Base-by-base conservation (phyloP, 2,888 invertebrate species). In the Patella ulyssiponensis region DNA sequence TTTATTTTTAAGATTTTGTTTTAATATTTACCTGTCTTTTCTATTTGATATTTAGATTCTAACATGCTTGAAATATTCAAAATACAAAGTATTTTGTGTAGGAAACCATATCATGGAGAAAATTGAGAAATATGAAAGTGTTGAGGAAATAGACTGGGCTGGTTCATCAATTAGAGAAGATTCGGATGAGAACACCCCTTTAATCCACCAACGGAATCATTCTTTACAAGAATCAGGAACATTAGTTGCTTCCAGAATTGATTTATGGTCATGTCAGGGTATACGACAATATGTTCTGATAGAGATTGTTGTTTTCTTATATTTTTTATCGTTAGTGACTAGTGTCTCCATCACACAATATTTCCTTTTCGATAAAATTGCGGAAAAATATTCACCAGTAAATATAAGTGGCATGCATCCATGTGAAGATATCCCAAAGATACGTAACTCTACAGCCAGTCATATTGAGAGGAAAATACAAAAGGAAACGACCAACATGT, bases 401-500 rank as follows among this genome's bases (percentile, higher is more conserved):
- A 76, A 76, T 51, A 44, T 76, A 14, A 71, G 71, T 15, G 53
- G 71, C 56, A 56, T 54, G 44, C n/a, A 54, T 20, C 76, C 76
- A n/a, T 76, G 76, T 71, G 20, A 64, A 11, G 12, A 23, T 20
- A 64, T 64, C 23, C 71, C 54, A n/a, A 71, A 54, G 11, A n/a
- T 44, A 33, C 58, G 44, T 33, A 74, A 74, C 69, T 64, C 64
- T 27, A 64, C 74, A 17, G 74, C 17, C 44, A 71, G 71, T 33
- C 17, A 27, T 15, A 11, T 74, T 12, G 33, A 17, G 33, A 71
- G 71, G 56, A 51, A 54, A 3, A 73, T 81, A 17, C 78, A 81
- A 33, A 58, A 73, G 17, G 79, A 77, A 33, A 64, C 79, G 9
- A 64, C 79, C 17, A 33, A 73, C 15, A 52, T 74, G 17, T 71